Conservation (phyloP, 2,888 invertebrate genomes). For the Leucoma salicis region DNA sequence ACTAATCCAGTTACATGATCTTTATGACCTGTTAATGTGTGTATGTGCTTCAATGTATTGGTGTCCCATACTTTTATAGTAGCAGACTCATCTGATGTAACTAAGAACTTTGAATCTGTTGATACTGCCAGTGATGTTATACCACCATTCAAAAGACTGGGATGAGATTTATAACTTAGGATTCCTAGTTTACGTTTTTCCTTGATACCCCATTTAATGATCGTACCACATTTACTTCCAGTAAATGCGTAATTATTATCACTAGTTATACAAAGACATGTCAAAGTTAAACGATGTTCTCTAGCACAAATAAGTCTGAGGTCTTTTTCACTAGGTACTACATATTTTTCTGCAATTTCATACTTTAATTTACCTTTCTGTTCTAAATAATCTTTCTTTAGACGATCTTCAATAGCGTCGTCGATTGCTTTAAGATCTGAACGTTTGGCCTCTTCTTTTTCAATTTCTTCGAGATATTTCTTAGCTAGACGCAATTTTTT, state of each 20-base stretch:
- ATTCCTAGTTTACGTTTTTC: conserved; percentile 83
- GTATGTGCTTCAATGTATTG: conserved; percentile 86
- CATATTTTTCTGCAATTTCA: conserved; percentile 85
- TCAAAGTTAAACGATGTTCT: conserved; percentile 90
- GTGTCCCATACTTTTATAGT: conserved; percentile 93
- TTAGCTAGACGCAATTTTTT: conserved; percentile 95
- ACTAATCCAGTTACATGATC: conserved; percentile 88
- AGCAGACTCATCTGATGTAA: conserved; percentile 76
- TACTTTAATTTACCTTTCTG: conserved; percentile 90
- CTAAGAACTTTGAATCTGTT: conserved; percentile 91
- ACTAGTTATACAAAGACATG: conserved; percentile 89
- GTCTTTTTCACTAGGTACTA: conserved; percentile 51
- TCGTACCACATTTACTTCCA: conserved; percentile 93
- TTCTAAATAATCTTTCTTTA: conserved; percentile 93
- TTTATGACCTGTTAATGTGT: conserved; percentile 91
- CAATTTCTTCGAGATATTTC: conserved; percentile 93
- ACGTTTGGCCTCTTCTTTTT: conserved; percentile 88
- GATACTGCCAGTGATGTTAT: conserved; percentile 88
- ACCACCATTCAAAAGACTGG: conserved; percentile 63
- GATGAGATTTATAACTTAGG: conserved; percentile 74
- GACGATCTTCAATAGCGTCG: conserved; percentile 86
- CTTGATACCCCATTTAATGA: conserved; percentile 92
- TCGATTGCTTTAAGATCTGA: conserved; percentile 84
- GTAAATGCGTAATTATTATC: conserved; percentile 89
- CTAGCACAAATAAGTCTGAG: conserved; percentile 85